Conservation (phyloP, 2,797 vertebrate species). For the Neosilurus mollespiculum region DNA sequence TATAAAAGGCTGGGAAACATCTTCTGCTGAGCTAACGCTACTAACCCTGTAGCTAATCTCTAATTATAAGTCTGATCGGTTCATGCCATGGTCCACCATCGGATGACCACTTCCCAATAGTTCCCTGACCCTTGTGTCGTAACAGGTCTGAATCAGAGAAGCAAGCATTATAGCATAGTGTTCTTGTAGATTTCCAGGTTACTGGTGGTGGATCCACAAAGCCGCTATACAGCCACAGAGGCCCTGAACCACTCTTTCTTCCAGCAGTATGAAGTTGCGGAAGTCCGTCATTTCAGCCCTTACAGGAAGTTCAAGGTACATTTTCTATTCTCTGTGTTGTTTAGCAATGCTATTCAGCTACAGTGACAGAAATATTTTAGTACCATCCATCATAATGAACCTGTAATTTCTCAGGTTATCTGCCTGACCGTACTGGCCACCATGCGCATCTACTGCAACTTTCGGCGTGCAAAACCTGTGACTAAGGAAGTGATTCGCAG, state of each 20-base stretch:
- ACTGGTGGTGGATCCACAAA: conserved; percentile 83
- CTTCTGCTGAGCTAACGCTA: background rate
- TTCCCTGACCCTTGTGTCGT: background rate
- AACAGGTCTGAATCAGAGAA: background rate
- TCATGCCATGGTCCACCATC: background rate
- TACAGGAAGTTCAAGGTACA: conserved; percentile 89
- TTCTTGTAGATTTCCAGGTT: conserved; percentile 84
- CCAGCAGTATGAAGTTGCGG: conserved; percentile 88
- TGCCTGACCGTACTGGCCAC: conserved; percentile 88
- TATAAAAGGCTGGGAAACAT: background rate
- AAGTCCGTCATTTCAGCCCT: conserved; percentile 91
- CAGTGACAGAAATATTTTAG: background rate
- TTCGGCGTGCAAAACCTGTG: conserved; percentile 84
- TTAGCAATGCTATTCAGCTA: background rate
- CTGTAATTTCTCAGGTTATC: conserved; percentile 79
- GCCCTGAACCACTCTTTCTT: conserved; percentile 92
- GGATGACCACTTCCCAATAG: background rate
- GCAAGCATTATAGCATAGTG: background rate
- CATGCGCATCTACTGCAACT: conserved; percentile 92
- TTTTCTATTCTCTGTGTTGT: background rate
- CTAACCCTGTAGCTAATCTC: background rate
- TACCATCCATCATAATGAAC: background rate
- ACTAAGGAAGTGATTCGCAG: conserved; percentile 86
- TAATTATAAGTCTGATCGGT: no score
- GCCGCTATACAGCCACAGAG: conserved; percentile 80